Evolutionary conservation across 2,113 vertebrate genomes (phyloP).

Genomic region (Eudorcas thomsonii): DNA sequence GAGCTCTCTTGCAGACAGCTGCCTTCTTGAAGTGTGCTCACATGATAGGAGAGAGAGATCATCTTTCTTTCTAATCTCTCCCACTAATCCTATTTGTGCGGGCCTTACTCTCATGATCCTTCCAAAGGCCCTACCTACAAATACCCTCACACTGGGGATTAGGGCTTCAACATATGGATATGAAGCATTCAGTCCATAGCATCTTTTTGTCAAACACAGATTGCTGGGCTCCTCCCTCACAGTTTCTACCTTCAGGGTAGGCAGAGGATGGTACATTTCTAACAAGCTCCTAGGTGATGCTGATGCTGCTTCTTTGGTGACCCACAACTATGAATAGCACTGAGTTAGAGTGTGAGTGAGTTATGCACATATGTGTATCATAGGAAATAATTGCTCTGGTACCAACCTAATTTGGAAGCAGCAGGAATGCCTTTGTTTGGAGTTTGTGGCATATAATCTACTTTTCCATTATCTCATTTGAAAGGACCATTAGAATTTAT

Average conservation of each 20-base stretch:
- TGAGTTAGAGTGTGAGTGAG: not conserved
- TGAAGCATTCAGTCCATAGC: not conserved
- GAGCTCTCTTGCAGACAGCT: not conserved
- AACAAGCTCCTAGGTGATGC: not conserved
- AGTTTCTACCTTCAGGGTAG: not conserved
- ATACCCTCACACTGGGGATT: not conserved
- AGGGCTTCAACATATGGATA: not conserved
- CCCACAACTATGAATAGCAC: not conserved
- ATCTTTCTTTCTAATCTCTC: not conserved
- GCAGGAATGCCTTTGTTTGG: not conserved
- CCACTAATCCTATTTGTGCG: not conserved
- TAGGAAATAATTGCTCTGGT: not conserved
- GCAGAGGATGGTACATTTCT: not conserved
- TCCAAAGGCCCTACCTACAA: not conserved
- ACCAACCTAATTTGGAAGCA: not conserved
- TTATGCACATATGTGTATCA: not conserved
- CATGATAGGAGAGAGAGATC: not conserved
- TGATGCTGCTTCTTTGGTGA: not conserved
- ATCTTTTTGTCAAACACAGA: constrained; percentile 11
- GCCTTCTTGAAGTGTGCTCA: not conserved
- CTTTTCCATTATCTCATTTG: not conserved
- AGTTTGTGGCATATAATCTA: not conserved
- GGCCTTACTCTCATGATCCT: not conserved
- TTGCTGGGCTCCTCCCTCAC: not conserved
- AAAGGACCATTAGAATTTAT: not conserved